Percentiles rank a stretch among this genome's conserved stretches.
Conservation (phyloP, 2,113 vertebrate genomes). For the Esox niger region DNA sequence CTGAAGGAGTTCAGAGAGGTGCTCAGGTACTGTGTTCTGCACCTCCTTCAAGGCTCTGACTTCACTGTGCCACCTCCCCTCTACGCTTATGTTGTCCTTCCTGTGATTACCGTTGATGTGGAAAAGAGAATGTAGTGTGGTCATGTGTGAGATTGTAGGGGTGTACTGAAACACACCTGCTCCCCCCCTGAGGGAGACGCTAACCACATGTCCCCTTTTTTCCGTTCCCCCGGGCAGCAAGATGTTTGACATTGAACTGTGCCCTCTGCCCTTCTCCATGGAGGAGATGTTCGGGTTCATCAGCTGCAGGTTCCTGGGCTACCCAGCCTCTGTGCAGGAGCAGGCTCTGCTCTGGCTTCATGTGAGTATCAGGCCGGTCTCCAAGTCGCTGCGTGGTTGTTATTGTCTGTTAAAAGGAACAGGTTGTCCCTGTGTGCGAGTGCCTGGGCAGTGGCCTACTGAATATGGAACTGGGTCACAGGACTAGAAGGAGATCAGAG, state of each 20-base stretch:
- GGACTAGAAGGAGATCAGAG: conserved; percentile 21
- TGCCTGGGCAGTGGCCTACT: conserved; percentile 56
- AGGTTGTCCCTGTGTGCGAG: conserved; percentile 57
- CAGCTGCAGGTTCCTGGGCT: conserved; percentile 96
- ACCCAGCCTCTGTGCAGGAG: conserved; percentile 95
- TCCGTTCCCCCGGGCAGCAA: conserved; percentile 76
- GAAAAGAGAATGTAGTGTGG: neutral
- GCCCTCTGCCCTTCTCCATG: conserved; percentile 97
- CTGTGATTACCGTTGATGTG: neutral
- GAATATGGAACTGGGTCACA: conserved; percentile 73
- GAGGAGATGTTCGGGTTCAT: conserved; percentile 99
- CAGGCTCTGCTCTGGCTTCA: conserved; percentile 98
- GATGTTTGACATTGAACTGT: conserved; percentile 99
- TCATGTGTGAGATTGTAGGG: neutral
- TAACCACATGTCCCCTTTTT: neutral
- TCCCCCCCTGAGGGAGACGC: neutral
- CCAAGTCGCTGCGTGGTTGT: conserved; percentile 46
- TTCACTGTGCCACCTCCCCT: no score
- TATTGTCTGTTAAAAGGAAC: conserved; percentile 66
- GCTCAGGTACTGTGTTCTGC: conserved; percentile 77
- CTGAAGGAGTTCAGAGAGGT: conserved; percentile 97
- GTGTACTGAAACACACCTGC: neutral
- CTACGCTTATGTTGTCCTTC: neutral
- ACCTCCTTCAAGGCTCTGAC: no score
- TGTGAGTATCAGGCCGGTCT: conserved; percentile 78